Evolutionary conservation across 2,888 invertebrate genomes (phyloP).

Genomic region (Leptodirus hochenwartii): DNA sequence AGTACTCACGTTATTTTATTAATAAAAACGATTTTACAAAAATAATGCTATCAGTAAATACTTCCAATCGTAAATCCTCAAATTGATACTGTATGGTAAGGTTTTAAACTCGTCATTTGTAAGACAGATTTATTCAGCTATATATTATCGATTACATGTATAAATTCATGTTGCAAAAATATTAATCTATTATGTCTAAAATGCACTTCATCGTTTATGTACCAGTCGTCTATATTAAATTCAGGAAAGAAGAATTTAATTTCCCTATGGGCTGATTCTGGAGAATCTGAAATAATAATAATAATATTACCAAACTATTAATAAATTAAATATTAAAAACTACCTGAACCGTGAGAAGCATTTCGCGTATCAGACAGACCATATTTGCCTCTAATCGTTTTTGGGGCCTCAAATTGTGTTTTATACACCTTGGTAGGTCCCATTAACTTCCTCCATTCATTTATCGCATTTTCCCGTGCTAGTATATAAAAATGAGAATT

Average conservation of each 20-base stretch:
- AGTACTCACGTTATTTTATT: no score
- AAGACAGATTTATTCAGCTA: no score
- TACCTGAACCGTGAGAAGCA: constrained; percentile 86
- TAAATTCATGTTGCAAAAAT: constrained; percentile 34
- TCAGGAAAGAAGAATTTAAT: constrained; percentile 73
- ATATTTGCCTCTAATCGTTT: constrained; percentile 63
- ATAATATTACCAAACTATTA: not conserved
- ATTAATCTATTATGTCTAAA: constrained; percentile 32
- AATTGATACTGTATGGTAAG: no score
- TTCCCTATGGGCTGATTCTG: constrained; percentile 54
- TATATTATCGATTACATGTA: constrained; percentile 22
- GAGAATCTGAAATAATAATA: constrained; percentile 42
- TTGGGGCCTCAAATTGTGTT: constrained; percentile 59
- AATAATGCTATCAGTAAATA: no score
- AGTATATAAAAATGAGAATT: constrained; percentile 46
- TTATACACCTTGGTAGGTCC: constrained; percentile 82
- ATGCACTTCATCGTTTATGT: constrained; percentile 15
- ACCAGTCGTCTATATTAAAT: constrained; percentile 52
- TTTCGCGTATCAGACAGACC: constrained; percentile 91
- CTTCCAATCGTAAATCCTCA: no score
- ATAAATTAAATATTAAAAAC: constrained; percentile 4
- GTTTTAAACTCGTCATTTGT: no score
- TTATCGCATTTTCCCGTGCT: constrained; percentile 56
- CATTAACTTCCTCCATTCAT: constrained; percentile 64
- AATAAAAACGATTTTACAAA: no score